A percentile compares a stretch with the other conserved stretches of the same genome.
Conservation (phyloP, 2,797 vertebrate species). For the Rhinophrynus dorsalis region DNA sequence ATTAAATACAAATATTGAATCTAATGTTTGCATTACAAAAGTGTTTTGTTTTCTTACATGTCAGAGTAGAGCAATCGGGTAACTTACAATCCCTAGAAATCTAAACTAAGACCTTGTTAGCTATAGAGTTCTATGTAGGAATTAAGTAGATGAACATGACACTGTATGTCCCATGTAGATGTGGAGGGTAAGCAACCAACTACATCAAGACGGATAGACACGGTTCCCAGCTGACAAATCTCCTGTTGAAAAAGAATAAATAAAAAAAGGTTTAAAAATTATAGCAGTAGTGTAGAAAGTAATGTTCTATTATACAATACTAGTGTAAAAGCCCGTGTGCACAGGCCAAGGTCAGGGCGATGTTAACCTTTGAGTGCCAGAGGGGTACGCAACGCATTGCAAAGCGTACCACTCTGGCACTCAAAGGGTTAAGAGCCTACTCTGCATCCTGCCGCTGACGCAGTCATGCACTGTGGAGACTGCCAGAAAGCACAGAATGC, state of each 20-base stretch:
- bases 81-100: neutral
- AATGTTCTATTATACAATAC: too few relatives aligned
- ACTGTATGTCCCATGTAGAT: neutral
- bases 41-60: neutral
- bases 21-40: neutral
- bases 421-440: too few relatives aligned
- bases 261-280: too few relatives aligned
- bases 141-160: neutral
- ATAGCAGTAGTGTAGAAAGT: too few relatives aligned
- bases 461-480: too few relatives aligned
- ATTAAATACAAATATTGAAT: neutral
- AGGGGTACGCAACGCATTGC: too few relatives aligned
- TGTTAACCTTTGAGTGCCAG: too few relatives aligned
- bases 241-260: neutral
- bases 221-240: neutral
- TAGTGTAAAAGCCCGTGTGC: too few relatives aligned
- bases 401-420: too few relatives aligned
- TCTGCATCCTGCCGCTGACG: too few relatives aligned
- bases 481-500: too few relatives aligned
- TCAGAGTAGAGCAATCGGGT: neutral
- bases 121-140: conserved; percentile 1
- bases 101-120: conserved; percentile 7
- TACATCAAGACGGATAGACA: neutral
- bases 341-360: too few relatives aligned
- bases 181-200: neutral